A percentile compares a stretch with the other conserved stretches of the same genome.
Evolutionary conservation across 2,113 vertebrate genomes (phyloP).

Genomic region (Bucco capensis): DNA sequence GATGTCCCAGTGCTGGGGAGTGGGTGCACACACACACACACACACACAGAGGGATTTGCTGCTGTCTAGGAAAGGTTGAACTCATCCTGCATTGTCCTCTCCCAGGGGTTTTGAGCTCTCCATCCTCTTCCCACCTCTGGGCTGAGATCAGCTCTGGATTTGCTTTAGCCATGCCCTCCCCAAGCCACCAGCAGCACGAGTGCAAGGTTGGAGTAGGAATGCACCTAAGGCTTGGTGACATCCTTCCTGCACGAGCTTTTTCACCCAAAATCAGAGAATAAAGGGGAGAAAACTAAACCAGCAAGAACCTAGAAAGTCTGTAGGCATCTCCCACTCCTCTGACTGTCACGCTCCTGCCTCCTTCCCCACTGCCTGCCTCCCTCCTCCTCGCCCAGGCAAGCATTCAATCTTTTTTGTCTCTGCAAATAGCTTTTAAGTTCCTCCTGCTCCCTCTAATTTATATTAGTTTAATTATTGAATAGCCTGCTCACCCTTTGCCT

Average conservation of each 20-base stretch:
- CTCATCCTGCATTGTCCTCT: not conserved
- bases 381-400: slow-evolving; percentile 5
- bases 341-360: not conserved
- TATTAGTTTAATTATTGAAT: slow-evolving; percentile 75
- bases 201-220: not conserved
- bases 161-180: not conserved
- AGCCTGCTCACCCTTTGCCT: slow-evolving; percentile 50
- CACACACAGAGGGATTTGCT: fast-evolving
- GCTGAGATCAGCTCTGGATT: not conserved
- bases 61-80: not conserved
- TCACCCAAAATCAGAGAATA: not conserved
- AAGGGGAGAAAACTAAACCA: fast-evolving
- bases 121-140: not conserved
- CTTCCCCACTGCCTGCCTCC: not conserved
- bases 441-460: slow-evolving; percentile 63
- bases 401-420: slow-evolving; percentile 55
- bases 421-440: slow-evolving; percentile 70
- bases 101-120: not conserved
- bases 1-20: not conserved
- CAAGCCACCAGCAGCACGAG: not conserved
- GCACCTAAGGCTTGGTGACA: not conserved
- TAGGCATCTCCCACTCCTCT: not conserved
- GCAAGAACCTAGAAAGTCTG: not conserved
- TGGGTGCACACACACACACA: fast-evolving
- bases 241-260: not conserved